Base-by-base conservation (phyloP, 2,888 invertebrate species). In the Troides oblongomaculatus region DNA sequence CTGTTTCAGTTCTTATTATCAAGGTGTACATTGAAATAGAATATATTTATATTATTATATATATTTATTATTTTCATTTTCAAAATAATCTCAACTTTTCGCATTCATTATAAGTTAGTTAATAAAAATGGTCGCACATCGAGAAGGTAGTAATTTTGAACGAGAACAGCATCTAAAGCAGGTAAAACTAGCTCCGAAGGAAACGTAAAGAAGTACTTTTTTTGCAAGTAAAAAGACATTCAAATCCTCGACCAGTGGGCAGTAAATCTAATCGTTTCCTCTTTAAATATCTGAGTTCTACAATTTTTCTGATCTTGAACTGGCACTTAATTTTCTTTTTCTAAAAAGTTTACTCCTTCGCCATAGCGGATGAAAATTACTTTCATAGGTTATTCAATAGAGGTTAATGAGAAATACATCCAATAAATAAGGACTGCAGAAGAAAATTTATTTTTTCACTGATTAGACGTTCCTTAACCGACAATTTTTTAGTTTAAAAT, bases 391-490 rank as follows among this genome's bases (percentile, higher is more conserved):
- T 58, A 69, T 65, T 69, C 62, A 65, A 69, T 65, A 60, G 58
- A 65, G 25, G 46, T 69, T 65, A 65, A 65, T 62, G 62, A 65
- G 64, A 65, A 69, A 69, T 69, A 62, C 62, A 65, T 56, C 62
- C 62, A 65, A 65, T 62, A 62, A 69, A 69, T 65, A 46, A 65
- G 62, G 64, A 69, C 50, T 65, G 69, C 64, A 65, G 30, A 18
- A 58, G 65, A 65, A 65, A 69, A 66, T 53, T 65, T 58, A 65
- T 65, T 69, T 69, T 50, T 62, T 10, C 50, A 43, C 53, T 61
- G 64, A 62, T 69, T 69, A 62, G 50, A 62, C 65, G 62, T 36
- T 66, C 23, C 62, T 62, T 64, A 65, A 69, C 43, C 62, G 62
- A 62, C 23, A 23, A 65, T 65, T 69, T 62, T n/a, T 58, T 58